Evolutionary conservation across 2,797 vertebrate genomes (phyloP), one percentile per base, ranked within the genome.

Genomic region (Xiphophorus birchmanni): DNA sequence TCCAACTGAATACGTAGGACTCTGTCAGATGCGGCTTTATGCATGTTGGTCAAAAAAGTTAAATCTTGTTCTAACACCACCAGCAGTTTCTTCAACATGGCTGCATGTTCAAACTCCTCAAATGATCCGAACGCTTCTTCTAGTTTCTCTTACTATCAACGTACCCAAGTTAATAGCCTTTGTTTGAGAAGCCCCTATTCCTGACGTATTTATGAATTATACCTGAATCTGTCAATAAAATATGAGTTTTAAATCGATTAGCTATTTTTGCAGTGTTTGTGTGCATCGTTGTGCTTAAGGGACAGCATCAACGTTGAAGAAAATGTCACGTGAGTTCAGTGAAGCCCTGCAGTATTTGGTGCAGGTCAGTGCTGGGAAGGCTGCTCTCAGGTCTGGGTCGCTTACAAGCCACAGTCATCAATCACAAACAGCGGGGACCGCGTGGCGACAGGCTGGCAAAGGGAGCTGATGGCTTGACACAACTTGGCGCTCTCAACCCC

Each of bases 381-480:
- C 82, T 86, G 65, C 78, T 88, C 74, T 81, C 82, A 80, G 82
- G 83, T 77, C 86, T 80, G 67, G 87, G 88, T 92, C 89, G 89
- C 83, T 81, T 76, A 79, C 80, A 54, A 89, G 88, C 90, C 77
- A 73, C 32, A 78, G 86, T 95, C 95, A 95, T 95, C 93, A 95
- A 96, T 95, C 95, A 95, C 89, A 85, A 91, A 91, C 88, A 85
- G 92, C 21, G 1, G 81, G 84, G 87, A 93, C 89, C 60, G 88
- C 76, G 29, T 73, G 82, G 87, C 75, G 82, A 91, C 87, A 82
- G 85, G 84, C 82, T 92, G 94, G 93, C 91, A 80, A 90, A 90
- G 89, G 86, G 85, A 87, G 91, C 75, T 92, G 92, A 95, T 81
- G 90, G 89, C 87, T 92, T 93, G 95, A 95, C 94, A 91, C 2